Percentiles rank a stretch among this genome's conserved stretches.
Conservation (phyloP, 2,888 invertebrate species). For the Kryphioiulus occultus region DNA sequence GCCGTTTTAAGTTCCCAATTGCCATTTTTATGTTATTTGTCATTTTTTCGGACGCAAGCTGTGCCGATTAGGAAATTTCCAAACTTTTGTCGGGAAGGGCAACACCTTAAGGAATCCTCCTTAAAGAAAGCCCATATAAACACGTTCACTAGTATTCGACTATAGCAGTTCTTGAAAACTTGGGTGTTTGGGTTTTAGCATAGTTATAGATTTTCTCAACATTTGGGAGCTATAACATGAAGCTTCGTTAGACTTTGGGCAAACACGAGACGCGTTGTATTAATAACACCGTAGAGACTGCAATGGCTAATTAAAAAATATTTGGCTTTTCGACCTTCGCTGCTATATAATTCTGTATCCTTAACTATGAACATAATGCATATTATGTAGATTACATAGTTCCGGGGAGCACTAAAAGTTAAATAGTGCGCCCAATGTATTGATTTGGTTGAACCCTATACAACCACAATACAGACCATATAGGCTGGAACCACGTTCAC, state of each 20-base stretch:
- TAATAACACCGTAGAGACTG: constrained; percentile 11
- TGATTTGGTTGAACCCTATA: not conserved
- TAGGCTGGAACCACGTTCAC: not conserved
- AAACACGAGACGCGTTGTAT: not conserved
- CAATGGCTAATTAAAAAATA: constrained; percentile 30
- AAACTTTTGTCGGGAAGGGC: too few species aligned
- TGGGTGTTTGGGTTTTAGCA: not conserved
- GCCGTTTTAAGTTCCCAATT: too few species aligned
- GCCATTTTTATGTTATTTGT: too few species aligned
- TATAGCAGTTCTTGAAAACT: too few species aligned
- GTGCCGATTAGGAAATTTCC: too few species aligned
- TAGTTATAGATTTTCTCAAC: constrained; percentile 9
- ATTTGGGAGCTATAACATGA: not conserved
- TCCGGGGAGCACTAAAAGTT: not conserved
- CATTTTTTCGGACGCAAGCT: too few species aligned
- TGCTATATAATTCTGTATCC: not conserved
- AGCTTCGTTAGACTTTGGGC: not conserved
- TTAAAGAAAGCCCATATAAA: too few species aligned
- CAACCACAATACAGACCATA: not conserved
- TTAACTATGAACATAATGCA: constrained; percentile 32
- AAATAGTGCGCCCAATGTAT: not conserved
- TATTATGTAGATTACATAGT: constrained; percentile 28
- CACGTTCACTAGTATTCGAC: too few species aligned
- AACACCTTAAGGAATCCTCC: too few species aligned
- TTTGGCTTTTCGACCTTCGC: constrained; percentile 27